These are phyloP conservation scores for Chaetophractus vellerosus DNA, from an alignment of 2,797 vertebrate species.

Conservation along the genomic window DNA sequence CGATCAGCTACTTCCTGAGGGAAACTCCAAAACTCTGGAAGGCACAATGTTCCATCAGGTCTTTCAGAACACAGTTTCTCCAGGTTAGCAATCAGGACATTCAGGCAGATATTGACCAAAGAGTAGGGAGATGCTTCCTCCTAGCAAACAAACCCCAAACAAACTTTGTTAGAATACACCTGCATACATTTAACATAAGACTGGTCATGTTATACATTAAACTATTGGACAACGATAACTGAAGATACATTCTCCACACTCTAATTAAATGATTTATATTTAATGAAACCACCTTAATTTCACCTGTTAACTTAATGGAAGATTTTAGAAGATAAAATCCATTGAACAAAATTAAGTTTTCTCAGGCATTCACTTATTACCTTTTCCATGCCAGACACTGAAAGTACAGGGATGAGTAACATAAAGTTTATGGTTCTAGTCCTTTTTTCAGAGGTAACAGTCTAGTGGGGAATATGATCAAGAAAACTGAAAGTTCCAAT, in stretches of 20 bases:
- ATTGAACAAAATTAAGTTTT: conserved; percentile 1
- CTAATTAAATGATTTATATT: neutral
- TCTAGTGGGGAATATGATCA: neutral
- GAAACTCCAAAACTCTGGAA: conserved; percentile 93
- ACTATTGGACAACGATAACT: neutral
- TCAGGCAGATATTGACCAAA: conserved; percentile 92
- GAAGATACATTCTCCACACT: neutral
- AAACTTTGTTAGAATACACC: conserved; percentile 57
- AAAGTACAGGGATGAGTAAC: neutral
- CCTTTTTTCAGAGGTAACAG: conserved; percentile 30
- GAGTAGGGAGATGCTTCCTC: conserved; percentile 91
- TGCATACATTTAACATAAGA: conserved; percentile 33
- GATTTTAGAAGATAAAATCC: neutral
- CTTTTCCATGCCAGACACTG: neutral
- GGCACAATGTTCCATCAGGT: conserved; percentile 93
- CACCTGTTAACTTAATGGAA: neutral
- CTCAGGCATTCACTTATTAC: conserved; percentile 11
- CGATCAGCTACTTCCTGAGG: conserved; percentile 95
- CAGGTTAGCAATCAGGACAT: conserved; percentile 90
- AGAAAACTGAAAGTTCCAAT: conserved; percentile 23
- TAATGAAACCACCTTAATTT: conserved; percentile 34
- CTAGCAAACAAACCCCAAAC: conserved; percentile 85
- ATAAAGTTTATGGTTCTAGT: neutral
- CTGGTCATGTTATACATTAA: neutral
- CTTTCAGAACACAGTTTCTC: conserved; percentile 93